Conservation (phyloP, 2,797 vertebrate species). For the Pangasius larnaudii region DNA sequence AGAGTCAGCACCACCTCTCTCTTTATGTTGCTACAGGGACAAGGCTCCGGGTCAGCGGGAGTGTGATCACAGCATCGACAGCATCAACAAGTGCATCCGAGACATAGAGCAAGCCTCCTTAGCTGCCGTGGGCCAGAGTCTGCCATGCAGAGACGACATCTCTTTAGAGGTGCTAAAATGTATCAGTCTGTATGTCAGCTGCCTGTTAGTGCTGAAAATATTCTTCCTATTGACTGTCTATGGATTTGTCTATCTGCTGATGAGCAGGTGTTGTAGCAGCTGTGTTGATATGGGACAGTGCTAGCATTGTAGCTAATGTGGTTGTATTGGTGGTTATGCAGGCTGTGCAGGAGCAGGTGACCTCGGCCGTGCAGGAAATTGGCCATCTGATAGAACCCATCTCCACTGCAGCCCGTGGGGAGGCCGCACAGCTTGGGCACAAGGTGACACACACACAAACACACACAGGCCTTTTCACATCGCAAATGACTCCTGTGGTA, state of each 20-base stretch:
- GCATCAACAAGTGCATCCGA: constrained; percentile 94
- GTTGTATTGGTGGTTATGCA: constrained; percentile 65
- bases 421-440: constrained; percentile 95
- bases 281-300: background rate
- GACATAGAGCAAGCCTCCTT: constrained; percentile 97
- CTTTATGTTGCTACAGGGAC: constrained; percentile 78
- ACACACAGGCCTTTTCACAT: background rate
- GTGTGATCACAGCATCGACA: constrained; percentile 95
- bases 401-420: constrained; percentile 89
- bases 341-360: constrained; percentile 97
- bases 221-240: background rate
- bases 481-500: constrained; percentile 6
- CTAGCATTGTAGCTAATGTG: constrained; percentile 6
- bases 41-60: constrained; percentile 97
- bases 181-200: constrained; percentile 2
- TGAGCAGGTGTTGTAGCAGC: background rate
- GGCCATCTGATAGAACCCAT: constrained; percentile 96
- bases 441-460: constrained; percentile 80
- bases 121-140: constrained; percentile 89
- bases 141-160: constrained; percentile 95
- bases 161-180: constrained; percentile 87
- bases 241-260: background rate
- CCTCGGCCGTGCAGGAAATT: constrained; percentile 95
- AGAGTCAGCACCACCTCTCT: background rate
- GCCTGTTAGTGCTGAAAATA: background rate